Base-by-base conservation (phyloP, 2,113 vertebrate species). In the Daphoenositta chrysoptera region DNA sequence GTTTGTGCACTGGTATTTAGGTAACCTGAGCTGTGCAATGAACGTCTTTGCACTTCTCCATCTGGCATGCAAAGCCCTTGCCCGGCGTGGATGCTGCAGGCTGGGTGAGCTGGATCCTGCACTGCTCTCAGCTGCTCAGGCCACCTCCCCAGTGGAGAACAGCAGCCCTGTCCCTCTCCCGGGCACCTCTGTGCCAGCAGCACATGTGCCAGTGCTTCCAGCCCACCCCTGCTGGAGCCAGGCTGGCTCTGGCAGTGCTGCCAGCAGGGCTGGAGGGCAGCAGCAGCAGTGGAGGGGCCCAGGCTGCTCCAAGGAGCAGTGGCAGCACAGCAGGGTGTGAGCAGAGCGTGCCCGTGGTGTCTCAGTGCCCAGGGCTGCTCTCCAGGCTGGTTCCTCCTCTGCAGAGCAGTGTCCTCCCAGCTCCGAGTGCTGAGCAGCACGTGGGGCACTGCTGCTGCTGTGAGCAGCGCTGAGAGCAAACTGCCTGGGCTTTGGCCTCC, bases 321-420 rank as follows among this genome's bases (percentile, higher is more conserved):
- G 51, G 63, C 42, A 66, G 65, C 7, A 1, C 33, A 47, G 39
- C 64, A 56, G 26, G 0, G 3, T 11, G 47, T 33, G 15, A 51
- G 65, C 30, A 28, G 28, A n/a, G n/a, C 3, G 0, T 3, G 51
- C 47, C 35, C 7, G 1, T 1, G 44, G 0, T 8, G 6, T 6
- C 58, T 15, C 23, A 16, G 63, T 0, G 0, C 68, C 65, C 31
- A 7, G 6, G 31, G 37, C 42, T 1, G 3, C 31, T 77, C 42
- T 31, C 58, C 47, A 42, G 47, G 31, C 42, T 66, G 47, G 21
- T 1, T 70, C 21, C 22, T 39, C 44, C 15, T 10, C 39, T 77
- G 50, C 13, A 23, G 60, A 18, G 35, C 3, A 1, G 10, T 31
- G 61, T 21, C 19, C 42, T 30, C 61, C 3, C 51, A 51, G 39